phyloP scores from a whole-genome alignment of 1,140 invertebrate species.

The Heterodera carotae region DNA sequence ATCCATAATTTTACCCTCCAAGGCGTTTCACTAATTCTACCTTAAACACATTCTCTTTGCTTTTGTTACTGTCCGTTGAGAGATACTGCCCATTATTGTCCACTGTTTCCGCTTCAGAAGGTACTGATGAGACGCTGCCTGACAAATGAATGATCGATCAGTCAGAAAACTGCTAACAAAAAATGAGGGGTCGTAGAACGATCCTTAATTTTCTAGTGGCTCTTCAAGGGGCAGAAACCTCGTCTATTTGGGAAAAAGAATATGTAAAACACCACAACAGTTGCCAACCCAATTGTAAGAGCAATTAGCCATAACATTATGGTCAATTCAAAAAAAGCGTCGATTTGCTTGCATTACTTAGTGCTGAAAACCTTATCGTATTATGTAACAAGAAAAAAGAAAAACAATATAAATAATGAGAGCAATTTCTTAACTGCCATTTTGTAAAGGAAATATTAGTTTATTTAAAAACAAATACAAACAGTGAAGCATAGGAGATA shows the following conservation, averaged over 20 bases:
- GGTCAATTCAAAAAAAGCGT: background rate
- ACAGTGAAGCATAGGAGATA: no score
- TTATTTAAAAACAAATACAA: no score
- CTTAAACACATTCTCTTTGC: constrained; percentile 20
- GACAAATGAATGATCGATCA: background rate
- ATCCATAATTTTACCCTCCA: background rate
- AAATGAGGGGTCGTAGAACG: no score
- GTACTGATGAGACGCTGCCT: background rate
- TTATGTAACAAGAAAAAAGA: no score
- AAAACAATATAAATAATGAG: no score
- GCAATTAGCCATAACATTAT: constrained; percentile 19
- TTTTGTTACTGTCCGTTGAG: background rate
- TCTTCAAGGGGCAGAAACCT: no score
- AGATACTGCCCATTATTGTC: background rate
- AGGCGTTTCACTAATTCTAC: constrained; percentile 1
- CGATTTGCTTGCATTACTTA: no score
- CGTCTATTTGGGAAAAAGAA: background rate
- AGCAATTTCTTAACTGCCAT: no score
- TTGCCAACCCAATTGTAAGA: constrained; percentile 12
- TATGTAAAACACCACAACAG: constrained; percentile 1
- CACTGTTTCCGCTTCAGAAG: background rate
- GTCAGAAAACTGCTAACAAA: background rate
- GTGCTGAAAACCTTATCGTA: no score
- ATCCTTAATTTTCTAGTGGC: no score
- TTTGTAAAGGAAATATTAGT: no score